A percentile compares a stretch with the other conserved stretches of the same genome.
These are phyloP conservation scores for Marasmarcha lunaedactyla DNA, from an alignment of 2,888 invertebrate genomes.

Conservation along the genomic window DNA sequence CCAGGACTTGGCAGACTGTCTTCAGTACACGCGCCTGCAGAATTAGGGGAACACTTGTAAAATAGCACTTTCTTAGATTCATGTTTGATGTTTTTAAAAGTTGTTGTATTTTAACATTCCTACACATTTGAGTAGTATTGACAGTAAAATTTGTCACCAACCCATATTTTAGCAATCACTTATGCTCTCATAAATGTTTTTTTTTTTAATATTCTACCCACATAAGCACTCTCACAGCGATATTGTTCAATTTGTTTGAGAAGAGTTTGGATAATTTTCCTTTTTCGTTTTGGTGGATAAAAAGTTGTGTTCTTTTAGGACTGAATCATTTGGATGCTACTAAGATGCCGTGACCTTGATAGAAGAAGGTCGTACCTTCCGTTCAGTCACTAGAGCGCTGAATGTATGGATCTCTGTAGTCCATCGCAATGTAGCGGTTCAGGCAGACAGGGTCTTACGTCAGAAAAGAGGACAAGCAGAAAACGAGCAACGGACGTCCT, in stretches of 20 bases:
- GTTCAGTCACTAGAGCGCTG: conserved; percentile 7
- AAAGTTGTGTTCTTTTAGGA: neutral
- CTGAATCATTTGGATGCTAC: conserved; percentile 11
- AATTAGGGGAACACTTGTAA: neutral
- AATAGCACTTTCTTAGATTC: neutral
- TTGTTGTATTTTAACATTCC: no score
- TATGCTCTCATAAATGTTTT: no score
- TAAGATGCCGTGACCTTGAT: conserved; percentile 10
- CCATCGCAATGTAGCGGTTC: conserved; percentile 8
- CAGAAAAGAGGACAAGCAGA: conserved; percentile 11
- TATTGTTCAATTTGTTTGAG: no score
- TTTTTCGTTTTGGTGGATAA: no score
- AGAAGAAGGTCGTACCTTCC: conserved; percentile 6
- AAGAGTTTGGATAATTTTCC: no score
- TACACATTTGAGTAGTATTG: no score
- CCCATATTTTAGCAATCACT: no score
- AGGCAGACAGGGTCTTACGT: conserved; percentile 10
- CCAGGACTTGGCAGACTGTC: no score
- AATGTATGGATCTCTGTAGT: conserved; percentile 8
- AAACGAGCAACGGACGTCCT: conserved; percentile 9
- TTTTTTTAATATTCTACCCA: no score
- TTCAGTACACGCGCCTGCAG: neutral
- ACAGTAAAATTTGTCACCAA: no score
- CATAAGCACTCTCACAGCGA: no score
- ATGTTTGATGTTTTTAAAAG: no score